These are phyloP conservation scores for Oithona nana DNA, from an alignment of 2,888 invertebrate genomes.

Conservation along the genomic window DNA sequence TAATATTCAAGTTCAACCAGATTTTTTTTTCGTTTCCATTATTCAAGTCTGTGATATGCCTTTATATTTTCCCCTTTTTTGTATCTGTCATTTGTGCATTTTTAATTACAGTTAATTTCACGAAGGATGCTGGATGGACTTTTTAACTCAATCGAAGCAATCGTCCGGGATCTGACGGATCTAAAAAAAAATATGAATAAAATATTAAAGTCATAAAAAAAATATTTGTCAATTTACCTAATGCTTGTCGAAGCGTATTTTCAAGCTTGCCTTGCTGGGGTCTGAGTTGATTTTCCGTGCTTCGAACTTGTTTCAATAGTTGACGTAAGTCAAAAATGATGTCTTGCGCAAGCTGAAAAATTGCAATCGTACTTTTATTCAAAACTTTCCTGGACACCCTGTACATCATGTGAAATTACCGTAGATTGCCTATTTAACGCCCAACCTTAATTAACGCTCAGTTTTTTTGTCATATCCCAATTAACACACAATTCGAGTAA, in stretches of 20 bases:
- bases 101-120: too few relatives aligned
- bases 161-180: not conserved
- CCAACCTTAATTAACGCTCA: not conserved
- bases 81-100: too few relatives aligned
- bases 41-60: too few relatives aligned
- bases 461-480: too few relatives aligned
- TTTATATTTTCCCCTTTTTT: too few relatives aligned
- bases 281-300: not conserved
- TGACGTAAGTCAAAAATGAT: not conserved
- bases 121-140: too few relatives aligned
- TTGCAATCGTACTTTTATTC: not conserved
- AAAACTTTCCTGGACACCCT: not conserved
- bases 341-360: not conserved
- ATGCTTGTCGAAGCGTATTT: not conserved
- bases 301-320: not conserved
- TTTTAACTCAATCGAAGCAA: not conserved
- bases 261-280: not conserved
- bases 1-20: too few relatives aligned
- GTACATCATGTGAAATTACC: not conserved
- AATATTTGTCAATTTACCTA: not conserved
- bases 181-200: not conserved
- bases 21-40: too few relatives aligned
- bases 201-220: not conserved
- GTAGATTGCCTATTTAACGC: not conserved
- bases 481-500: too few relatives aligned